Conservation (phyloP, 2,888 invertebrate genomes). For the Scaeva pyrastri region DNA sequence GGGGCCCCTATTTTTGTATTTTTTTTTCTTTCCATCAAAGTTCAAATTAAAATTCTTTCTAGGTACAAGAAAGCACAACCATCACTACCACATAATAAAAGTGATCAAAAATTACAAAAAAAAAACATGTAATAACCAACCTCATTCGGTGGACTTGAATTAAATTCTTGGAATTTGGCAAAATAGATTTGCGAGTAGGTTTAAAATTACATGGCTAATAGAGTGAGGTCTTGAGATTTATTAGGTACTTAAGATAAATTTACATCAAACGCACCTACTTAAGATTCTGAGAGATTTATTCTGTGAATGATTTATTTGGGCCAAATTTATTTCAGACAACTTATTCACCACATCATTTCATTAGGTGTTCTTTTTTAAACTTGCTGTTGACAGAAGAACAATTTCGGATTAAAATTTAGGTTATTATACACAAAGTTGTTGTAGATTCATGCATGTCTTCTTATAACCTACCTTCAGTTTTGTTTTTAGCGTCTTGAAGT, state of each 20-base stretch:
- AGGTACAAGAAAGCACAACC: neutral
- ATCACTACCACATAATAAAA: neutral
- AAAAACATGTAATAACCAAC: neutral
- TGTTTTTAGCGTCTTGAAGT: no score
- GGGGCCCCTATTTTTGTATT: no score
- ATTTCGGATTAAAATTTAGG: neutral
- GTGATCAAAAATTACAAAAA: neutral
- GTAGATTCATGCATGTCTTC: neutral
- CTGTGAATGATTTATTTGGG: constrained; percentile 1
- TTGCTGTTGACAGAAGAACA: neutral
- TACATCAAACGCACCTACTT: neutral
- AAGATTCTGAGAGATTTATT: neutral
- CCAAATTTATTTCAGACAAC: neutral
- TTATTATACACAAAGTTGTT: neutral
- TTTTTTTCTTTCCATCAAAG: neutral
- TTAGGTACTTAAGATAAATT: constrained; percentile 15
- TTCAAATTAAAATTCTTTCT: neutral
- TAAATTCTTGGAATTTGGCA: constrained; percentile 11
- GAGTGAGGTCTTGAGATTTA: constrained; percentile 3
- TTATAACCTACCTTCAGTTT: constrained; percentile 19
- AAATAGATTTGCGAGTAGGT: neutral
- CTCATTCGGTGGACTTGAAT: neutral
- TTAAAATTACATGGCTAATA: constrained; percentile 9
- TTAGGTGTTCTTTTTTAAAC: neutral
- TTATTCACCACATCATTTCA: neutral